A percentile compares a stretch with the other conserved stretches of the same genome.
These are phyloP conservation scores for Boloria euphrosyne DNA, from an alignment of 2,888 invertebrate genomes.

Conservation along the genomic window DNA sequence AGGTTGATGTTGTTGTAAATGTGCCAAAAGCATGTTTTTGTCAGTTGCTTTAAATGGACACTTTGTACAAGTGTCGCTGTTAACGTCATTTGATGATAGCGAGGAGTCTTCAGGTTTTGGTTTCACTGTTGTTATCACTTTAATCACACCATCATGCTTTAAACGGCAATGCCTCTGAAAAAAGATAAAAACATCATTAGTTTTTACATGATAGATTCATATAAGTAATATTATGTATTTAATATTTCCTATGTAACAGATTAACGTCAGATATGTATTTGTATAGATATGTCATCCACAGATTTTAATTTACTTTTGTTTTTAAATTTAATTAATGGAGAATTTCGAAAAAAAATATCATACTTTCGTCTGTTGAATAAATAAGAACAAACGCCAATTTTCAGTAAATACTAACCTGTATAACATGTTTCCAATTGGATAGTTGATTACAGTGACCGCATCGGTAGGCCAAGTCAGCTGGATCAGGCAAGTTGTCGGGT, in stretches of 20 bases:
- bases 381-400: too few species aligned
- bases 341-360: too few species aligned
- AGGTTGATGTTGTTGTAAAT: conserved; percentile 87
- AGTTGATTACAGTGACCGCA: conserved; percentile 92
- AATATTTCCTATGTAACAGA: too few species aligned
- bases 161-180: conserved; percentile 89
- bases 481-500: conserved; percentile 65
- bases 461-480: conserved; percentile 81
- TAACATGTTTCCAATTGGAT: conserved; percentile 93
- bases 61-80: conserved; percentile 81
- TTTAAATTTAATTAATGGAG: too few species aligned
- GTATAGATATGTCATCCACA: too few species aligned
- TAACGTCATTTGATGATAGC: conserved; percentile 55
- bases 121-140: conserved; percentile 82
- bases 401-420: conserved; percentile 84
- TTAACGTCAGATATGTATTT: too few species aligned
- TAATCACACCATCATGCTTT: conserved; percentile 89
- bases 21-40: conserved; percentile 82
- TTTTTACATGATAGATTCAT: background rate
- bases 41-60: conserved; percentile 88
- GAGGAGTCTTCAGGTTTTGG: conserved; percentile 70
- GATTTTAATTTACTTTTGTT: too few species aligned
- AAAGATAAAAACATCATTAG: conserved; percentile 14
- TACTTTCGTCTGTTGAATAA: too few species aligned
- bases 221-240: too few species aligned